Conservation (phyloP, 2,888 invertebrate genomes). For the Epirrita christyi region DNA sequence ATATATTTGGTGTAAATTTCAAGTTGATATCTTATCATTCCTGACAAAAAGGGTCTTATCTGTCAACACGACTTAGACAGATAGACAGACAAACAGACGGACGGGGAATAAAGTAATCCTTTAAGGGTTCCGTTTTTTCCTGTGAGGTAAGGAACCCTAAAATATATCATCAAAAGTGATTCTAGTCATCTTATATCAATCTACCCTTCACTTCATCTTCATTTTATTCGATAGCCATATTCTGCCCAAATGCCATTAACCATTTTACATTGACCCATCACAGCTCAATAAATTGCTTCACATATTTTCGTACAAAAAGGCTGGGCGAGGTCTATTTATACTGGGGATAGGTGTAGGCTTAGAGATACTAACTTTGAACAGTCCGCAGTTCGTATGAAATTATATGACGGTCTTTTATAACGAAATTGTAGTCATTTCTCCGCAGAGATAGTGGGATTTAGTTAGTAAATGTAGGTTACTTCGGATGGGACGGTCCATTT, state of each 20-base stretch:
- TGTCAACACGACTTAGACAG: too few species aligned
- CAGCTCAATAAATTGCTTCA: conserved; percentile 13
- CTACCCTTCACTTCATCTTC: conserved; percentile 20
- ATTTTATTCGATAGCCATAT: conserved; percentile 23
- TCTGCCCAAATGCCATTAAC: conserved; percentile 13
- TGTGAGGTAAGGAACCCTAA: too few species aligned
- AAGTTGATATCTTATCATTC: too few species aligned
- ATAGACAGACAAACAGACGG: too few species aligned
- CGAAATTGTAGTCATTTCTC: conserved; percentile 53
- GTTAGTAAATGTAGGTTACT: conserved; percentile 21
- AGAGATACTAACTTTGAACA: conserved; percentile 35
- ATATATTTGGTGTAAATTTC: too few species aligned
- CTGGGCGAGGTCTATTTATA: conserved; percentile 35
- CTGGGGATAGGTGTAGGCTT: conserved; percentile 45
- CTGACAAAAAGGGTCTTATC: too few species aligned
- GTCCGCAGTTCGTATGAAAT: conserved; percentile 49
- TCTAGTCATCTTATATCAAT: conserved; percentile 11
- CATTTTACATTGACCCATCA: conserved; percentile 18
- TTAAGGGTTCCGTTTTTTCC: too few species aligned
- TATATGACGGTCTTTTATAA: conserved; percentile 52
- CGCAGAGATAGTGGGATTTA: conserved; percentile 30
- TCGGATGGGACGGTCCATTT: conserved; percentile 26
- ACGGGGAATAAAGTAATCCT: too few species aligned
- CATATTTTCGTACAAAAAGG: conserved; percentile 15
- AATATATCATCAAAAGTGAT: background rate